Percentiles rank a stretch among this genome's conserved stretches.
These are phyloP conservation scores for Linyphia triangularis DNA, from an alignment of 2,888 invertebrate species.

Conservation along the genomic window DNA sequence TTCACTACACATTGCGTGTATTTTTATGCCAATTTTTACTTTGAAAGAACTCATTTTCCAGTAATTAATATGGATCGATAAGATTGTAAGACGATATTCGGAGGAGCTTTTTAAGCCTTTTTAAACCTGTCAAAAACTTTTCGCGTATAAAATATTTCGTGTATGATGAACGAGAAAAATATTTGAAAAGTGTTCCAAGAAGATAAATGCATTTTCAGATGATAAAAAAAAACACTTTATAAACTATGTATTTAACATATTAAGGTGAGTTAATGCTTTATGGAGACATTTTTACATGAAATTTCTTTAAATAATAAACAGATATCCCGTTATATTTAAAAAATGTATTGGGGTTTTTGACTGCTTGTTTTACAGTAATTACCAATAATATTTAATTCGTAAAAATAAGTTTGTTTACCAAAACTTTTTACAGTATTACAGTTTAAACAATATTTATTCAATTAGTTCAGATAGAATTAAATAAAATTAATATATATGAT, in stretches of 20 bases:
- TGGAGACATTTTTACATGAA: too few relatives aligned
- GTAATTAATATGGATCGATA: slow-evolving; percentile 33
- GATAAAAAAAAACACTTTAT: background rate
- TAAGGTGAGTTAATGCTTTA: too few relatives aligned
- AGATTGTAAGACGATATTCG: slow-evolving; percentile 18
- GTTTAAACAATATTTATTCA: too few relatives aligned
- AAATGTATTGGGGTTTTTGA: too few relatives aligned
- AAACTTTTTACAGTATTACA: too few relatives aligned
- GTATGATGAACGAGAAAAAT: slow-evolving; percentile 39
- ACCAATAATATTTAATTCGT: too few relatives aligned
- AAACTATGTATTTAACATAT: background rate
- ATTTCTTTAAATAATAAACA: too few relatives aligned
- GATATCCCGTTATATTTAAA: too few relatives aligned
- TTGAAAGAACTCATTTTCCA: slow-evolving; percentile 5
- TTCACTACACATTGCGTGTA: background rate
- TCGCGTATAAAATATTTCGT: slow-evolving; percentile 7
- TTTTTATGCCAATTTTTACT: background rate
- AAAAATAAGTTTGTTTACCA: too few relatives aligned
- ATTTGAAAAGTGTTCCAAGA: background rate
- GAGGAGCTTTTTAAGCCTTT: background rate
- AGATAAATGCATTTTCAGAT: slow-evolving; percentile 1
- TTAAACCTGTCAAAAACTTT: background rate
- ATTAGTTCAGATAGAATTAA: too few relatives aligned
- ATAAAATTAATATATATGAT: too few relatives aligned
- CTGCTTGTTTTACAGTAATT: too few relatives aligned